These are phyloP conservation scores for Dryoscopus gambensis DNA, from an alignment of 2,113 vertebrate genomes.

Conservation along the genomic window DNA sequence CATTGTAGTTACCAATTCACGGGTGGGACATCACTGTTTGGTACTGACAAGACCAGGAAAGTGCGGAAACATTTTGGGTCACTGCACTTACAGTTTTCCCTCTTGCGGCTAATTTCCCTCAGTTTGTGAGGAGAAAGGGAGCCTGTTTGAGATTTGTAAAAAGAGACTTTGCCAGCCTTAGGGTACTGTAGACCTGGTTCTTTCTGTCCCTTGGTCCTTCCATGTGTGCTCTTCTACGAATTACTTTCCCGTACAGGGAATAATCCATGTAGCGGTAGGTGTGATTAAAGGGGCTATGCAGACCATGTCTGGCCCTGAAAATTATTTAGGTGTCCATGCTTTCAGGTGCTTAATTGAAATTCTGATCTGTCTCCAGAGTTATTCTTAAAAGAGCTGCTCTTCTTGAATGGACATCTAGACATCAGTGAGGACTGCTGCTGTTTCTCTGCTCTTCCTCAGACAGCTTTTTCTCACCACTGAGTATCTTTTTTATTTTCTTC, in stretches of 20 bases:
- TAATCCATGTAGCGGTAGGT: background rate
- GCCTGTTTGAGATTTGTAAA: background rate
- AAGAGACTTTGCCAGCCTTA: background rate
- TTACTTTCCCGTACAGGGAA: background rate
- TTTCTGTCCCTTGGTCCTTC: background rate
- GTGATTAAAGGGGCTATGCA: background rate
- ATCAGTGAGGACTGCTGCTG: background rate
- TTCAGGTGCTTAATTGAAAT: background rate
- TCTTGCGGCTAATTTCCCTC: background rate
- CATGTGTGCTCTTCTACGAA: background rate
- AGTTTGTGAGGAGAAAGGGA: background rate
- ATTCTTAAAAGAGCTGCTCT: background rate
- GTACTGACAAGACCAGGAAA: background rate
- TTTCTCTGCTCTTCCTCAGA: background rate
- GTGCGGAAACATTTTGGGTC: background rate
- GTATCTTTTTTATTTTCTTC: background rate
- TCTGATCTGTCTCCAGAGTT: background rate
- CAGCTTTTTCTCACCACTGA: background rate
- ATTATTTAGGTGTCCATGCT: background rate
- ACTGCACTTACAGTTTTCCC: background rate
- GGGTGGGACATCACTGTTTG: accelerated
- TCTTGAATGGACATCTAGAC: background rate
- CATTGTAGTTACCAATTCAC: background rate
- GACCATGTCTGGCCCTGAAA: background rate
- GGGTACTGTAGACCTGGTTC: background rate